Percentiles rank a stretch among this genome's conserved stretches.
Conservation (phyloP, 2,797 vertebrate species). For the Ptychadena robeensis region DNA sequence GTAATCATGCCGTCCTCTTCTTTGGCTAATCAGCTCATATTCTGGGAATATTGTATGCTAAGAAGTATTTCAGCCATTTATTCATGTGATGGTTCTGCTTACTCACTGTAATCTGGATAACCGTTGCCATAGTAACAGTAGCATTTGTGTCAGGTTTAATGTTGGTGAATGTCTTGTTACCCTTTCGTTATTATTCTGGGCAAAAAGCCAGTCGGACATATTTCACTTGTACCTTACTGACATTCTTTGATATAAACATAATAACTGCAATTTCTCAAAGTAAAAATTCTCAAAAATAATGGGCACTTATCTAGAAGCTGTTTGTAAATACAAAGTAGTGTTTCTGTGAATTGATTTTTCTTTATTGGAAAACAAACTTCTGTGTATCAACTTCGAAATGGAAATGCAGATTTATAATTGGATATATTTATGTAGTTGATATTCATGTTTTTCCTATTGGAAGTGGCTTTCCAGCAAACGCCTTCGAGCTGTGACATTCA, state of each 20-base stretch:
- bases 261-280: conserved; percentile 4
- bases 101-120: conserved; percentile 20
- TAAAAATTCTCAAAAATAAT: conserved; percentile 6
- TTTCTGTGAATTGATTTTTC: not conserved
- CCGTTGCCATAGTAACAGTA: conserved; percentile 13
- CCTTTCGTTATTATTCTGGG: conserved; percentile 36
- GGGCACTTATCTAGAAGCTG: not conserved
- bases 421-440: not conserved
- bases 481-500: too few species aligned
- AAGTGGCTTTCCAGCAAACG: too few species aligned
- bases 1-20: not conserved
- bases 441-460: too few species aligned
- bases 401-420: not conserved
- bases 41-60: not conserved
- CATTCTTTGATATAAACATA: conserved; percentile 35
- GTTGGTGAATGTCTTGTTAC: conserved; percentile 28
- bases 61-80: not conserved
- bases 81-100: conserved; percentile 9
- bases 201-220: conserved; percentile 5
- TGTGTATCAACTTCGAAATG: not conserved
- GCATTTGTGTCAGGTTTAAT: conserved; percentile 28
- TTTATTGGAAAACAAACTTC: not conserved
- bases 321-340: too few species aligned
- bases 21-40: not conserved
- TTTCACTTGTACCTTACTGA: conserved; percentile 2